Evolutionary conservation across 1,140 invertebrate species (phyloP), one percentile per base, ranked within the genome.

Genomic region (Danaus melanippus): DNA sequence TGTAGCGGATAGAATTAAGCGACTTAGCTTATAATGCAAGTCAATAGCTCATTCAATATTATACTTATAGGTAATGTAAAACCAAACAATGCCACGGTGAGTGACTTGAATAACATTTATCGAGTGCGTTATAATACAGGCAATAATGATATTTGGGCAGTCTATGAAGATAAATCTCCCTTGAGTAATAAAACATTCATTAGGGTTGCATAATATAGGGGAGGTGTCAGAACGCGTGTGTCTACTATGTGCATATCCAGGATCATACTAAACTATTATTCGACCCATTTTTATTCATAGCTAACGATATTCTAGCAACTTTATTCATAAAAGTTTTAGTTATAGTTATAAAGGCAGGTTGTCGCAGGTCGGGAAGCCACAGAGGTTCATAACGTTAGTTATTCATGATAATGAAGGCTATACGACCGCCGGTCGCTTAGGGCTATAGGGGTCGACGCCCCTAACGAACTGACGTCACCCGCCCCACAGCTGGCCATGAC

Each of bases 401-500:
- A 83, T 86, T 82, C 79, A 85, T 79, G 71, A 60, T 68, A 62
- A 58, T 68, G 62, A 56, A 71, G 67, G 57, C 56, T 65, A 67
- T 56, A 53, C 62, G 61, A 53, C 59, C 64, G 67, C 65, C 63
- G 50, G 67, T 52, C 58, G 53, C 48, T 50, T 51, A 76, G 79
- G 79, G 75, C 71, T 70, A 71, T 54, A 64, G 53, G 72, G 80
- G 79, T 79, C 74, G 68, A 74, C 71, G 82, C 67, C 76, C 82
- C 69, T 65, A 65, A 46, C 64, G 66, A 71, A 74, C 58, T 81
- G 77, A 83, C 79, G 77, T 83, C 74, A 84, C 56, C 64, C 79
- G 76, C 77, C 74, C 76, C 78, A 81, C 83, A 83, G 83, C 83
- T 86, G 83, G 71, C 66, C 62, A 74, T 86, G 79, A 86, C 83